Conservation (phyloP, 2,113 vertebrate genomes). For the Ptychochromis oligacanthus region DNA sequence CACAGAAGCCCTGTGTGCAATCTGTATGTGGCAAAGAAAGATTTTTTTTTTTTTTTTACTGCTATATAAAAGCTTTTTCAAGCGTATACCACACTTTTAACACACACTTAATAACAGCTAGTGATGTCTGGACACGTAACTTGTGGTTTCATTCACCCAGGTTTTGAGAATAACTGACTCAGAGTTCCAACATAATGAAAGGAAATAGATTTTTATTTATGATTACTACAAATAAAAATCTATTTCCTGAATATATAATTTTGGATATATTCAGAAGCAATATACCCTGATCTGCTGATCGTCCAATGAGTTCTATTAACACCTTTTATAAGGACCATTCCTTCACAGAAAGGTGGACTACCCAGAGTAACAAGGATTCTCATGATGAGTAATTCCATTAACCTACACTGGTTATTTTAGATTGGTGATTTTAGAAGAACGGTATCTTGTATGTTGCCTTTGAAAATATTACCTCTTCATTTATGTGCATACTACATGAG, state of each 20-base stretch:
- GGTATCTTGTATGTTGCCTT: too few relatives aligned
- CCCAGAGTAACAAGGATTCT: rapidly evolving
- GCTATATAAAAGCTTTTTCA: not conserved
- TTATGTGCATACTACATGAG: not conserved
- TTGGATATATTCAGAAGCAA: not conserved
- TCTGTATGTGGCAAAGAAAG: not conserved
- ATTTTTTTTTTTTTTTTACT: too few relatives aligned
- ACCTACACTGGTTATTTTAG: rapidly evolving
- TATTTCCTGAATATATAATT: too few relatives aligned
- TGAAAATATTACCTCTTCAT: not conserved
- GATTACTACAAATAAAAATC: too few relatives aligned
- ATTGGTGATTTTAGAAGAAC: not conserved
- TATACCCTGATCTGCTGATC: not conserved
- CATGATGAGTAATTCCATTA: not conserved
- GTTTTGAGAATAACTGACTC: not conserved
- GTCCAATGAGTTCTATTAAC: not conserved
- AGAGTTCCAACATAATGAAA: not conserved
- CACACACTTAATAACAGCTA: not conserved
- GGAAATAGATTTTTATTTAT: not conserved
- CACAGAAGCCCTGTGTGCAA: not conserved
- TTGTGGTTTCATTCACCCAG: not conserved
- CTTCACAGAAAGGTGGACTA: too few relatives aligned
- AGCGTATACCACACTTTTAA: not conserved
- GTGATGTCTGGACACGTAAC: rapidly evolving
- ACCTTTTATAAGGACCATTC: rapidly evolving